Base-by-base conservation (phyloP, 1,140 invertebrate genomes). In the Drosophila pruinosa region DNA sequence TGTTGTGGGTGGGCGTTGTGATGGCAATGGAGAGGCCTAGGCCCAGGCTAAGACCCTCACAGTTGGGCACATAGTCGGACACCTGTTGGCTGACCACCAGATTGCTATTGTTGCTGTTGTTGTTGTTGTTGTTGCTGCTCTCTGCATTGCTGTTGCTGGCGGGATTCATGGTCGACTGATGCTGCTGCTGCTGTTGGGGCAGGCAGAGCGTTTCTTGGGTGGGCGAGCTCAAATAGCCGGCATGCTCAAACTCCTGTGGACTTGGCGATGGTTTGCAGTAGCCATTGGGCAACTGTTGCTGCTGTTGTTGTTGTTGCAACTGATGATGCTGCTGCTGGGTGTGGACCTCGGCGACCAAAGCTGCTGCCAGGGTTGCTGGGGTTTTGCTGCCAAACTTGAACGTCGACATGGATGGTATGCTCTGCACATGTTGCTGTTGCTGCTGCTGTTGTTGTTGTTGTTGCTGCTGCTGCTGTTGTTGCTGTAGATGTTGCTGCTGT, bases 201-300 rank as follows among this genome's bases (percentile, higher is more conserved):
- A 67, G 58, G 54, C 22, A 81, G 19, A 61, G 72, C 2, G 64
- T 67, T 24, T 89, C 78, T 59, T 91, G 90, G 22, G 86, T 86
- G 38, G 86, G 86, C 10, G 86, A 89, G 52, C 69, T 78, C 14
- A 89, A 47, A 45, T 89, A 89, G 31, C 90, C 85, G 6, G 90
- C 70, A 26, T 85, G 81, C 54, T 85, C 81, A 17, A 86, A 88
- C 31, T 91, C 90, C 39, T 91, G 90, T 41, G 81, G 68, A 47
- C 76, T 90, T 19, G 90, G 90, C 54, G 90, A 91, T 0, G 90
- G 88, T 41, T 91, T 91, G 63, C 90, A 91, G 43, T 91, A 91
- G 28, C 90, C 90, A 62, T 75, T 90, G 31, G 90, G 90, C 57
- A 91, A 61, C 19, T 75, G 75, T 26, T 79, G 68, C 17, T 53